Evolutionary conservation across 2,797 vertebrate genomes (phyloP), one percentile per base, ranked within the genome.

Genomic region (Onychomys torridus): DNA sequence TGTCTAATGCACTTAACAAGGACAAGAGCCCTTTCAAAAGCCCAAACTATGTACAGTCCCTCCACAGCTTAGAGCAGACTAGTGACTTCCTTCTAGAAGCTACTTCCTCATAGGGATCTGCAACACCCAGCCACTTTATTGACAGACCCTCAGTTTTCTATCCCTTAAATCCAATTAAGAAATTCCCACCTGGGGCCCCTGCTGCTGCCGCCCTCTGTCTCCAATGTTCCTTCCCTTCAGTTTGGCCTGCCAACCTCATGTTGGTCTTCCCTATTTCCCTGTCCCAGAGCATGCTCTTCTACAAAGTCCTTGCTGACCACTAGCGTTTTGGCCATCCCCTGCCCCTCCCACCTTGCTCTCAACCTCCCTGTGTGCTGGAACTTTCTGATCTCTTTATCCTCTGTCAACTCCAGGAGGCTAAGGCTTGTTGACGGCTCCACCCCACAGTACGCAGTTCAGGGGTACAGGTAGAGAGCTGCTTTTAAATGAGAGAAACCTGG

Each of bases 11-110:
- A 29, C 16, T 14, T 67, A 32, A 43, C n/a, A 23, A 52, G 49
- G 49, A 13, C 49, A 46, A 55, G 65, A 21, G 79, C 61, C 57
- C n/a, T 73, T 89, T 90, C 37, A 3, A 85, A 96, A 75, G 59
- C 55, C 37, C 6, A 77, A 76, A 19, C 49, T 91, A 32, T 1
- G 0, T 3, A 43, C 52, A 14, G 19, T 11, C 40, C 34, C 5
- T 10, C 40, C 49, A 69, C 73, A 40, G 61, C 32, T 88, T 76
- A 52, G 17, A 91, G 49, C 27, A n/a, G 17, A 57, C 84, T 49
- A 0, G 1, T 8, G 25, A 23, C 61, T 61, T 16, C 11, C 17
- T 63, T 5, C 57, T 6, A 86, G 81, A 71, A 93, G 77, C 43
- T 32, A 55, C 6, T 12, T 94, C 75, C 65, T 94, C 29, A 37